These are phyloP conservation scores for Euphonia xanthogaster DNA, from an alignment of 2,797 vertebrate genomes.

Conservation along the genomic window DNA sequence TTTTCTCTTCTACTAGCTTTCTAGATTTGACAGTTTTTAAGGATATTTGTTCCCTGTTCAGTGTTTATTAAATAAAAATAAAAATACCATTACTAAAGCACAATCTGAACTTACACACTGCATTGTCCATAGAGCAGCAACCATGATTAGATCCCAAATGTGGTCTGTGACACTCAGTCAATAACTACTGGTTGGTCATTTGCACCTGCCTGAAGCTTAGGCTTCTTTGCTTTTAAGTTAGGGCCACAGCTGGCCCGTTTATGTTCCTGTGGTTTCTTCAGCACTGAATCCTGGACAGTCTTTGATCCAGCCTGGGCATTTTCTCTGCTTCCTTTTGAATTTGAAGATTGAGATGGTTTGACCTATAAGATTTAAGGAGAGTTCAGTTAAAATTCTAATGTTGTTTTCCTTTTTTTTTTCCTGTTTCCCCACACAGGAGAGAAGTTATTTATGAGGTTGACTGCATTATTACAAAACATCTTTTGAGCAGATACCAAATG, in stretches of 20 bases:
- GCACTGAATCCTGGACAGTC: neutral
- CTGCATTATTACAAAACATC: neutral
- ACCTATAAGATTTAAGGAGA: conserved; percentile 76
- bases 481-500: neutral
- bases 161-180: conserved; percentile 5
- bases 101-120: neutral
- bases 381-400: neutral
- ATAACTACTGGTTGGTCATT: conserved; percentile 18
- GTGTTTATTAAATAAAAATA: neutral
- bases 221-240: conserved; percentile 82
- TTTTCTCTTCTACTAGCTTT: neutral
- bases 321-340: conserved; percentile 8
- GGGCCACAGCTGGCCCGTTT: conserved; percentile 50
- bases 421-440: neutral
- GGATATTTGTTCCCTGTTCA: neutral
- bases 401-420: neutral
- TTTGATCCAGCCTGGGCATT: conserved; percentile 47
- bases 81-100: neutral
- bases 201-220: conserved; percentile 41
- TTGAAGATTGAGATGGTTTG: conserved; percentile 49
- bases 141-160: neutral
- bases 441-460: neutral
- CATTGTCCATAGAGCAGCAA: neutral
- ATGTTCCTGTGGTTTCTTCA: conserved; percentile 69
- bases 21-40: neutral